phyloP scores from a whole-genome alignment of 2,888 invertebrate species.

The Zaprionus lineosus region DNA sequence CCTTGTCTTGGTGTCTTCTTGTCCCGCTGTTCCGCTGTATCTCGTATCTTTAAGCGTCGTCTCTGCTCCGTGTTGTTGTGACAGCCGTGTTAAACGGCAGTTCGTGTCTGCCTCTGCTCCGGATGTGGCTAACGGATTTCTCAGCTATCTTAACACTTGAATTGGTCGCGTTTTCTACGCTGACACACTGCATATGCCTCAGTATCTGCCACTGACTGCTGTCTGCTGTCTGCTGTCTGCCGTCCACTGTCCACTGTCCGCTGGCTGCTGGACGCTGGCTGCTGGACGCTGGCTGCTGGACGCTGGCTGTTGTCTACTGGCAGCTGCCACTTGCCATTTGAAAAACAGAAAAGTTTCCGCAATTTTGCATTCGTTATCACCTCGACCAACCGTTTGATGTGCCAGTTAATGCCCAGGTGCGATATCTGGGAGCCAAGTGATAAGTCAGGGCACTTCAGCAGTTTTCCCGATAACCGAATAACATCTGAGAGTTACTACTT shows the following conservation, averaged over 20 bases:
- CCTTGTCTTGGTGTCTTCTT: neutral
- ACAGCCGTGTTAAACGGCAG: slow-evolving; percentile 53
- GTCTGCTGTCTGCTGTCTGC: no score
- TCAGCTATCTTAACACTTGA: slow-evolving; percentile 41
- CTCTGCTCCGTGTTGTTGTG: slow-evolving; percentile 47
- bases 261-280: no score
- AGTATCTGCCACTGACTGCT: slow-evolving; percentile 27
- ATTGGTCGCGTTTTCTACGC: slow-evolving; percentile 32
- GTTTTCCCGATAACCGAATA: neutral
- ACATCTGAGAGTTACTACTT: neutral
- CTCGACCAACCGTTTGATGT: slow-evolving; percentile 55
- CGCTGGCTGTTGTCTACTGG: slow-evolving; percentile 28
- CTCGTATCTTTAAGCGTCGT: slow-evolving; percentile 25
- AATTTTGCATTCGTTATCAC: slow-evolving; percentile 72
- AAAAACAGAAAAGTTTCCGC: slow-evolving; percentile 59
- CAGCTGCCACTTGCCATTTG: slow-evolving; percentile 27
- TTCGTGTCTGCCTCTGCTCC: slow-evolving; percentile 37
- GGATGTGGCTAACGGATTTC: slow-evolving; percentile 59
- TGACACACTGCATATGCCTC: slow-evolving; percentile 32
- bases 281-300: no score
- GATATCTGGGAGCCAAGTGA: slow-evolving; percentile 42
- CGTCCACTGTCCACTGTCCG: no score
- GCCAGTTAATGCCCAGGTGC: slow-evolving; percentile 54
- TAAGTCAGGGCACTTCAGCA: neutral
- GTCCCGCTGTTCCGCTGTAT: slow-evolving; percentile 2